Conservation (phyloP, 2,888 invertebrate genomes). For the Eretmocerus hayati region DNA sequence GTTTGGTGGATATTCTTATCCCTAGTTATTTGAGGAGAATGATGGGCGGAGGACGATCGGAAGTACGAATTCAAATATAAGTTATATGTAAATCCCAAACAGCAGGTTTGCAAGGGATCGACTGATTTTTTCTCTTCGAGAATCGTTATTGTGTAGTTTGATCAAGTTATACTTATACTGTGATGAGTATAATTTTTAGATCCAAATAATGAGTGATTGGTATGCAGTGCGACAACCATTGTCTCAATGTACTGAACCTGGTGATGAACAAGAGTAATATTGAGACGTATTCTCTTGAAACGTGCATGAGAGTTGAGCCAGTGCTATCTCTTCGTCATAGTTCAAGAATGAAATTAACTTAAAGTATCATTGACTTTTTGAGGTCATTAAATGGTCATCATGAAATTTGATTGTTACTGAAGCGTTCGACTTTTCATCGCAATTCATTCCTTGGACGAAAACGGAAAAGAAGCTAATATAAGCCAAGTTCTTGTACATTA, state of each 20-base stretch:
- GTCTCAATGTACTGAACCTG: slow-evolving; percentile 2
- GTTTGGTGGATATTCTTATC: too few species aligned
- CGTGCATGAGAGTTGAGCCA: slow-evolving; percentile 10
- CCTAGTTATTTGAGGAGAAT: neutral
- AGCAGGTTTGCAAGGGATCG: slow-evolving; percentile 23
- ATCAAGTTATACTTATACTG: slow-evolving; percentile 40
- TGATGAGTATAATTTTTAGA: slow-evolving; percentile 40
- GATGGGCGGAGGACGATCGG: neutral
- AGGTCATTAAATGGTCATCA: slow-evolving; percentile 1
- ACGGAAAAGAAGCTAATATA: slow-evolving; percentile 18
- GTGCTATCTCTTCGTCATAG: slow-evolving; percentile 14
- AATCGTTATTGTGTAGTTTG: slow-evolving; percentile 21
- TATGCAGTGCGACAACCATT: slow-evolving; percentile 20
- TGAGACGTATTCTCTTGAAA: slow-evolving; percentile 21
- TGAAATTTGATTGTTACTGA: slow-evolving; percentile 11
- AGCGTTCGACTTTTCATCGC: slow-evolving; percentile 17
- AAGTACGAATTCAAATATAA: neutral
- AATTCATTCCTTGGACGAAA: slow-evolving; percentile 28
- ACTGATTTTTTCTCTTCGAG: slow-evolving; percentile 20
- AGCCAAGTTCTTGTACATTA: slow-evolving; percentile 24
- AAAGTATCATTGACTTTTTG: slow-evolving; percentile 10
- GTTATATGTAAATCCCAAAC: slow-evolving; percentile 19
- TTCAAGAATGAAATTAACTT: slow-evolving; percentile 11
- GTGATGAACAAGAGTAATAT: neutral
- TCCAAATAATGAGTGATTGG: slow-evolving; percentile 5